Evolutionary conservation across 2,797 vertebrate species (phyloP), one percentile per base, ranked within the genome.

Genomic region (Poecilia gillii): DNA sequence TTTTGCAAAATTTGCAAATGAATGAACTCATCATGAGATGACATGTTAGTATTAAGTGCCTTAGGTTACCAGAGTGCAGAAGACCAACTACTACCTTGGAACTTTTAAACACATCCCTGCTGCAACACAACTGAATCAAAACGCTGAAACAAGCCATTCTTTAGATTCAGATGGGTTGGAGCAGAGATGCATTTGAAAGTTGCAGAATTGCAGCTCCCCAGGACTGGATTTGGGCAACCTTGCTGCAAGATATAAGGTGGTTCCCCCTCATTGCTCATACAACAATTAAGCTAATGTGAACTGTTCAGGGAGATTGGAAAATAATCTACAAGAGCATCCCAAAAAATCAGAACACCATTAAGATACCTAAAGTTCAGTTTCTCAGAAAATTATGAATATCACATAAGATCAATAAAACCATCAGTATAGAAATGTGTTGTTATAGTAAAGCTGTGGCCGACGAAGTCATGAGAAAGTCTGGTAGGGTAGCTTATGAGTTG

Each of bases 1-100:
- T 87, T 94, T 94, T 92, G 90, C 90, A 83, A 49, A 51, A 90
- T 83, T 76, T 88, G 86, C 92, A 93, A 92, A 94, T 94, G 90
- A 94, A 93, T 94, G 92, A 86, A 79, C 36, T 57, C 82, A 88
- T 89, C 82, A 90, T 87, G 84, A 91, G 81, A 90, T 77, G 75
- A 87, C 85, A 87, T 90, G 73, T 80, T 77, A 78, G 77, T 73
- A 13, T 90, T 78, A 74, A 81, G 79, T 62, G 84, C 78, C 81
- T 81, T 64, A 75, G 74, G 78, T 76, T 78, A 82, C 25, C 3
- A 1, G n/a, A 28, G 53, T 57, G 3, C 53, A 28, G 25, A 13
- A 28, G 53, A 57, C 25, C 53, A 57, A 57, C 25, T 57, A 28
- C 1, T 53, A 53, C 9, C n/a, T 57, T 57, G 25, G 11, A 57